Percentiles rank a stretch among this genome's conserved stretches.
These are phyloP conservation scores for Oncorhynchus masou DNA, from an alignment of 2,113 vertebrate genomes.

Conservation along the genomic window DNA sequence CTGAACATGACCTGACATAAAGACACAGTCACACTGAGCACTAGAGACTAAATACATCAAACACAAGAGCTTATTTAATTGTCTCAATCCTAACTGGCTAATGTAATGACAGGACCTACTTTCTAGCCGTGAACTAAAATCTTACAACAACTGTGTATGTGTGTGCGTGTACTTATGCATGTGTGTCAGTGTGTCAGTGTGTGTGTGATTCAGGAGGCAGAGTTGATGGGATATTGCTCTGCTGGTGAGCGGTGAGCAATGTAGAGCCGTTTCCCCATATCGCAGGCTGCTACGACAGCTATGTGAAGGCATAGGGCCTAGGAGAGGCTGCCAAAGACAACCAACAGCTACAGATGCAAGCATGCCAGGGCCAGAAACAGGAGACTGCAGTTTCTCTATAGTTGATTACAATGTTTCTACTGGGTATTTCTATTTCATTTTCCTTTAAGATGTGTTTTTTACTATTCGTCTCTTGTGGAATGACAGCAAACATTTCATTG, in stretches of 20 bases:
- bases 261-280: slow-evolving; percentile 20
- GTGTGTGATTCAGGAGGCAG: too few species aligned
- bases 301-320: slow-evolving; percentile 30
- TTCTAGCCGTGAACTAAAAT: not conserved
- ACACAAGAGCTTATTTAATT: not conserved
- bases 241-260: not conserved
- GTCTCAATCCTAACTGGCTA: not conserved
- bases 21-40: not conserved
- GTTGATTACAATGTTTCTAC: too few species aligned
- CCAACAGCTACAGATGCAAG: slow-evolving; percentile 37
- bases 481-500: too few species aligned
- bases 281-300: slow-evolving; percentile 43
- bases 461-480: too few species aligned
- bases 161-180: too few species aligned
- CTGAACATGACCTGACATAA: not conserved
- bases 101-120: not conserved
- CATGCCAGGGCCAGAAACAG: slow-evolving; percentile 32
- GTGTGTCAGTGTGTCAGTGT: too few species aligned
- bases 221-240: not conserved
- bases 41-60: not conserved
- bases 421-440: not conserved
- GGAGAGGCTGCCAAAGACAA: slow-evolving; percentile 43
- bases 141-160: not conserved
- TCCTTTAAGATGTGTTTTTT: not conserved
- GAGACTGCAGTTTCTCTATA: slow-evolving; percentile 1